A percentile compares a stretch with the other conserved stretches of the same genome.
These are phyloP conservation scores for Sinocyclocheilus rhinocerous DNA, from an alignment of 2,113 vertebrate species.

Conservation along the genomic window DNA sequence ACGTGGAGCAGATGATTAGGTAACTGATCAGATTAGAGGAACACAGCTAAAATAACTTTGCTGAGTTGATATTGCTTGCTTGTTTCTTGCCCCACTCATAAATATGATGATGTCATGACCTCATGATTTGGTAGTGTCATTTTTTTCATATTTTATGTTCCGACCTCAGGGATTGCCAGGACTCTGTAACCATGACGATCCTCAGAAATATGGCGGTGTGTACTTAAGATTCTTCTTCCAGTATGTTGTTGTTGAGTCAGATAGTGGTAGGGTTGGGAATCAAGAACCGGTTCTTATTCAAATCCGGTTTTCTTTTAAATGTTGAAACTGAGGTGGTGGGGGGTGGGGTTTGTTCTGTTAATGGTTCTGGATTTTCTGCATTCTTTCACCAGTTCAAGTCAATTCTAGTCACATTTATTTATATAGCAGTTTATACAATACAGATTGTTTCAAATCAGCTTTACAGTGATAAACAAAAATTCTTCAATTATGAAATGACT, in stretches of 20 bases:
- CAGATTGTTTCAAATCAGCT: no score
- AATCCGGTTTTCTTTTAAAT: no score
- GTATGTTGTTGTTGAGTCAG: not conserved
- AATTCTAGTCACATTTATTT: no score
- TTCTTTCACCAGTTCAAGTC: no score
- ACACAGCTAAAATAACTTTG: not conserved
- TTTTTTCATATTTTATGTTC: not conserved
- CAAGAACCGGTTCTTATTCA: not conserved
- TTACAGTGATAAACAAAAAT: no score
- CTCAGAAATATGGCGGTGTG: constrained; percentile 57
- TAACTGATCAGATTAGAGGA: constrained; percentile 56
- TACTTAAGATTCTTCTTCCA: not conserved
- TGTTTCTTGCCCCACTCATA: not conserved
- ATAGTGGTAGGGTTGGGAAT: not conserved
- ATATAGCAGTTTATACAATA: no score
- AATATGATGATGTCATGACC: not conserved
- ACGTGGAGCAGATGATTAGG: constrained; percentile 85
- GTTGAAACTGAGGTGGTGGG: no score
- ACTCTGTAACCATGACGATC: constrained; percentile 55
- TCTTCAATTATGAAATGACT: no score
- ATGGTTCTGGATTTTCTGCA: no score
- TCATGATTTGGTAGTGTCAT: not conserved
- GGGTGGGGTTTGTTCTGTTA: no score
- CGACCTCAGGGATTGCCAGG: constrained; percentile 50
- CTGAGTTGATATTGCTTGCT: not conserved